Evolutionary conservation across 2,888 invertebrate genomes (phyloP).

Genomic region (Galerucella calmariensis): DNA sequence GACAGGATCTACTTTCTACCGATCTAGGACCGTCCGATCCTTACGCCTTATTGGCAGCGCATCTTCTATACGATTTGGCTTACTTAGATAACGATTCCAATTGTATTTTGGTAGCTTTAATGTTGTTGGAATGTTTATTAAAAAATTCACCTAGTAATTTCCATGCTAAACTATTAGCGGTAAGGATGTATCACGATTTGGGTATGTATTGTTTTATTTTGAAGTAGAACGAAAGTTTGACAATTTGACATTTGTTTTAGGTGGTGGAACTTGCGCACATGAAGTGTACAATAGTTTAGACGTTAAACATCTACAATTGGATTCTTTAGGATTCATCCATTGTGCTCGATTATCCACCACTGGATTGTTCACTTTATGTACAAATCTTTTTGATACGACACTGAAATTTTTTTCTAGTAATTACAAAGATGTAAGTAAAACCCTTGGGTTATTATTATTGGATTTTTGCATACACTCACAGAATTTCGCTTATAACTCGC

Average conservation of each 20-base stretch:
- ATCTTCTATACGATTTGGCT: constrained; percentile 73
- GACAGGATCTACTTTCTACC: constrained; percentile 71
- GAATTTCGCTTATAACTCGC: too few species aligned
- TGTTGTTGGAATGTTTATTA: constrained; percentile 79
- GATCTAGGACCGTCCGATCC: constrained; percentile 83
- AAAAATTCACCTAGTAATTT: constrained; percentile 87
- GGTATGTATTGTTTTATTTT: constrained; percentile 66
- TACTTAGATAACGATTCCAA: constrained; percentile 67
- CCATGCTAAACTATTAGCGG: constrained; percentile 85
- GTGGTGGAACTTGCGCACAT: constrained; percentile 80
- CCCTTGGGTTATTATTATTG: background rate
- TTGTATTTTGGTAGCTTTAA: constrained; percentile 73
- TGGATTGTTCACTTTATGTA: constrained; percentile 77
- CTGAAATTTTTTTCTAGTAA: constrained; percentile 88
- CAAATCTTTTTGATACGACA: constrained; percentile 78
- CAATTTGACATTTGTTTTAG: constrained; percentile 62
- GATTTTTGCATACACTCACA: too few species aligned
- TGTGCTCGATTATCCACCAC: constrained; percentile 79
- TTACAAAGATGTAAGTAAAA: constrained; percentile 82
- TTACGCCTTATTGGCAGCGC: constrained; percentile 82
- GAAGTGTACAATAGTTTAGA: constrained; percentile 82
- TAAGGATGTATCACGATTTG: constrained; percentile 82
- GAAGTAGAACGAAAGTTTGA: background rate
- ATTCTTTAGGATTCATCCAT: constrained; percentile 89
- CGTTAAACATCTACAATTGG: constrained; percentile 92